Conservation (phyloP, 2,797 vertebrate genomes). For the Sebastes nivosus region DNA sequence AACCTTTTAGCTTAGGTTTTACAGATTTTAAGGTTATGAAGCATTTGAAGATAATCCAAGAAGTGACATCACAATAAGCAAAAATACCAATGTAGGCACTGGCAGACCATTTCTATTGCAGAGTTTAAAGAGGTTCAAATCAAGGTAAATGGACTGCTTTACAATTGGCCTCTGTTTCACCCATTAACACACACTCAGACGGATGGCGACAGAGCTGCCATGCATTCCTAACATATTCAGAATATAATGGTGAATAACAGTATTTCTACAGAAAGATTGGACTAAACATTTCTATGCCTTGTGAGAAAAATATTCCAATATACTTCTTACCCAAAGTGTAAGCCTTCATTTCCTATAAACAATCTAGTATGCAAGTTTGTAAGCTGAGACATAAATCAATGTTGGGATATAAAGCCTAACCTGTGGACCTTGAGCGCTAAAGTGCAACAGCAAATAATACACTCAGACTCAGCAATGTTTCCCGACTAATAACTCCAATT, state of each 20-base stretch:
- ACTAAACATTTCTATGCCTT: not conserved
- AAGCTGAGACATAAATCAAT: not conserved
- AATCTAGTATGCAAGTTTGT: not conserved
- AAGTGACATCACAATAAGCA: too few species aligned
- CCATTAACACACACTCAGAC: too few species aligned
- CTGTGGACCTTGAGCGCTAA: slow-evolving; percentile 2
- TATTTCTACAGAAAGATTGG: not conserved
- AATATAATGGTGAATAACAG: too few species aligned
- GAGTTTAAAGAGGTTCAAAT: not conserved
- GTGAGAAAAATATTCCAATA: not conserved
- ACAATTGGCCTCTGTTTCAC: not conserved
- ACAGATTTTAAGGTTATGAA: too few species aligned
- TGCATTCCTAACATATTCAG: too few species aligned
- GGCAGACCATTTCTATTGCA: too few species aligned
- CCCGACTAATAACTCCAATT: not conserved
- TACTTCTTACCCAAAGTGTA: not conserved
- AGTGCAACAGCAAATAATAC: not conserved
- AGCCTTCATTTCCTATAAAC: not conserved
- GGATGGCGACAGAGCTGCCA: too few species aligned
- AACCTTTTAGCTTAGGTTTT: not conserved
- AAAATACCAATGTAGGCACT: too few species aligned
- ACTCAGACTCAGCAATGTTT: not conserved
- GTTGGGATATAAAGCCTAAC: not conserved
- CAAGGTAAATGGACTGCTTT: not conserved
- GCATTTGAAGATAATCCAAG: too few species aligned